Evolutionary conservation across 2,113 vertebrate species (phyloP).

Genomic region (Pogona vitticeps): DNA sequence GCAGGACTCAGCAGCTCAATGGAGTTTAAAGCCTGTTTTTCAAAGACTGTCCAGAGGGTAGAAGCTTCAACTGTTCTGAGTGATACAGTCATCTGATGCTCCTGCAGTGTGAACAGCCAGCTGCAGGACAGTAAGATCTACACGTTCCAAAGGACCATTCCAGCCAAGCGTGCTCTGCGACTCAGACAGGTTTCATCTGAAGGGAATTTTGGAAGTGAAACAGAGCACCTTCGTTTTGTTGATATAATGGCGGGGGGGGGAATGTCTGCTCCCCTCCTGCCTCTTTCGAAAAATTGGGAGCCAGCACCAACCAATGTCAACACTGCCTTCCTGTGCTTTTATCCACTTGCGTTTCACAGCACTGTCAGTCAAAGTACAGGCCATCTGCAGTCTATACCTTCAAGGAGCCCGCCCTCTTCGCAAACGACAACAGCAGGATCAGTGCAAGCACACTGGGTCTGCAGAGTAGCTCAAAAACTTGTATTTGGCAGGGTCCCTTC

Average conservation of each 20-base stretch:
- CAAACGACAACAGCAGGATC: too few species aligned
- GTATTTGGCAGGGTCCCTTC: neutral
- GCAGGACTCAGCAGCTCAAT: neutral
- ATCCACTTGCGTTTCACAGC: neutral
- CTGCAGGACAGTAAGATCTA: neutral
- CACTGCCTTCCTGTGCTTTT: neutral
- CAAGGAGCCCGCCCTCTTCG: too few species aligned
- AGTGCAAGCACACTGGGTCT: neutral
- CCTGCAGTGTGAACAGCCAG: neutral
- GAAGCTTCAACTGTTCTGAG: neutral
- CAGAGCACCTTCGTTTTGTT: neutral
- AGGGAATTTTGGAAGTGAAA: neutral
- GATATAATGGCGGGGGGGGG: neutral
- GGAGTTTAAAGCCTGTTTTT: neutral
- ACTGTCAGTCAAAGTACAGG: neutral
- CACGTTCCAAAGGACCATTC: accelerated
- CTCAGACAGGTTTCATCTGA: conserved; percentile 15
- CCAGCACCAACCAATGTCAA: neutral
- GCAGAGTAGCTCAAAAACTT: neutral
- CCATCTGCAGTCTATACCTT: neutral
- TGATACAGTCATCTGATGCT: neutral
- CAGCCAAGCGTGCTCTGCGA: neutral
- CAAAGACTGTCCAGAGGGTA: neutral
- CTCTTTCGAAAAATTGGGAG: neutral
- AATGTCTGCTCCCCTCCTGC: neutral